Percentiles rank a stretch among this genome's conserved stretches.
phyloP scores from a whole-genome alignment of 1,140 invertebrate genomes.

The Musca vetustissima region DNA sequence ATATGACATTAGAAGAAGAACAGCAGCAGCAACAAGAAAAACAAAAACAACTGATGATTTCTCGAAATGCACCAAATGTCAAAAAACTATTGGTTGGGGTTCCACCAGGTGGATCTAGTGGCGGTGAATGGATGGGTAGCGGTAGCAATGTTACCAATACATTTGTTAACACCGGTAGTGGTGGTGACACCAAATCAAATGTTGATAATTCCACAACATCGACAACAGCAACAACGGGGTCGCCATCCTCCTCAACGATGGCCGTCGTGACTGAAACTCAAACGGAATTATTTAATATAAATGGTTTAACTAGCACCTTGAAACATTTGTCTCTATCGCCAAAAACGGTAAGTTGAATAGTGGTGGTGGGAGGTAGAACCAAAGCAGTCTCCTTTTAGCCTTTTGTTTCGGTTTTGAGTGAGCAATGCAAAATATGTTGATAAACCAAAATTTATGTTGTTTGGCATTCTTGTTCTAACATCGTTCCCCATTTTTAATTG shows the following conservation, averaged over 20 bases:
- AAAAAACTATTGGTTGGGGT: conserved; percentile 25
- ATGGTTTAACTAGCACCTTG: conserved; percentile 43
- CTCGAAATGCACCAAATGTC: neutral
- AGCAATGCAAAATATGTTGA: no score
- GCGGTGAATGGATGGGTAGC: conserved; percentile 15
- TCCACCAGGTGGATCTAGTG: neutral
- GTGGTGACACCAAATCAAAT: conserved; percentile 13
- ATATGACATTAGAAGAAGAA: neutral
- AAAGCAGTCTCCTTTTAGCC: no score
- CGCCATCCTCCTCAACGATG: neutral
- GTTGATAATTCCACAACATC: conserved; percentile 29
- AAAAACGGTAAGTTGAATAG: conserved; percentile 44
- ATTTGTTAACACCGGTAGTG: neutral
- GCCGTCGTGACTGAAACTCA: conserved; percentile 11
- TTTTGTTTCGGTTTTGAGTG: no score
- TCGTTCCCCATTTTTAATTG: no score
- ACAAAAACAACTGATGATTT: conserved; percentile 21
- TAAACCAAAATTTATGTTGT: no score
- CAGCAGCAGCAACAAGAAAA: conserved; percentile 13
- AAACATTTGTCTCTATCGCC: conserved; percentile 45
- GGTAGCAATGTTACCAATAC: neutral
- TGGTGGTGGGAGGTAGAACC: no score
- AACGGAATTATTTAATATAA: conserved; percentile 34
- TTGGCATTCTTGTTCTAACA: no score
- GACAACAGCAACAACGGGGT: conserved; percentile 22